A percentile compares a stretch with the other conserved stretches of the same genome.
Evolutionary conservation across 2,113 vertebrate species (phyloP).

Genomic region (Mionectes macconnelli): DNA sequence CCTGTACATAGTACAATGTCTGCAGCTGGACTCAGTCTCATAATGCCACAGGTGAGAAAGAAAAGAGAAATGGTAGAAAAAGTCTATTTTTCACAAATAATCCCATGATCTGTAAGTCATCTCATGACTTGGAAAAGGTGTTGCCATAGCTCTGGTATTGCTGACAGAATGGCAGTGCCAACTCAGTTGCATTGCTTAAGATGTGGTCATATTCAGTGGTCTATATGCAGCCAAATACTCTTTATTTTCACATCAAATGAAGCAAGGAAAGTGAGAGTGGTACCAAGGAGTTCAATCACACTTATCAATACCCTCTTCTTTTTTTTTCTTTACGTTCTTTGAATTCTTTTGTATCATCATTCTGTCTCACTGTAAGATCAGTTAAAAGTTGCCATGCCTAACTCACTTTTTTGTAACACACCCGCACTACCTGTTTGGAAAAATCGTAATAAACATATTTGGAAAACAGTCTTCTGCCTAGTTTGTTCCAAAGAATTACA

Average conservation of each 20-base stretch:
- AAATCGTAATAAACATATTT: not conserved
- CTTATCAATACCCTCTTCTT: not conserved
- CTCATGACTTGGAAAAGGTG: fast-evolving
- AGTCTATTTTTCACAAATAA: not conserved
- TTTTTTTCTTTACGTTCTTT: not conserved
- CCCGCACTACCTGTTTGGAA: not conserved
- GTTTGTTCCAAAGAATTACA: not conserved
- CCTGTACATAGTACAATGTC: not conserved
- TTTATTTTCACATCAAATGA: not conserved
- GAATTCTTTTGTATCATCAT: not conserved
- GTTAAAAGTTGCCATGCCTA: not conserved
- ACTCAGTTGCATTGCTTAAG: not conserved
- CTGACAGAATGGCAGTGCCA: not conserved
- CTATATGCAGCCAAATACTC: not conserved
- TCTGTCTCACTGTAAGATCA: not conserved
- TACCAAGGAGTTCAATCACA: not conserved
- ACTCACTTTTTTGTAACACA: not conserved
- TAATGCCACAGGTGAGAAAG: not conserved
- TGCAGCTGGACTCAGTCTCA: not conserved
- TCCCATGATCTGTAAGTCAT: not conserved
- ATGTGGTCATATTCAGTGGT: not conserved
- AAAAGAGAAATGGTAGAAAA: not conserved
- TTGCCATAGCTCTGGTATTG: not conserved
- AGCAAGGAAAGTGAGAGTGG: not conserved
- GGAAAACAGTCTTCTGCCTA: not conserved